Conservation (phyloP, 2,113 vertebrate species). For the Megalops atlanticus region DNA sequence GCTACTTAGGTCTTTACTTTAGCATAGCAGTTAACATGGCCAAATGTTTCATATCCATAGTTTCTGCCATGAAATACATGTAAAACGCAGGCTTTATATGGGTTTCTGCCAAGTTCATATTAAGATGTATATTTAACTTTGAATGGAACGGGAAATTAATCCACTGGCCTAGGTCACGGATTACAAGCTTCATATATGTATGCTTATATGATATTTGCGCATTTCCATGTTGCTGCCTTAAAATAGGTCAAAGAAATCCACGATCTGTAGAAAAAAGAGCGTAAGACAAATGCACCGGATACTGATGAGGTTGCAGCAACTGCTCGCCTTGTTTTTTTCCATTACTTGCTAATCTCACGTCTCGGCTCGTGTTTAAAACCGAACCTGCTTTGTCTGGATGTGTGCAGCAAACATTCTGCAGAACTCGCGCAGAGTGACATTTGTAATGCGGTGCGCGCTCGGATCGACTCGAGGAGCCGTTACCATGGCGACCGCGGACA, state of each 20-base stretch:
- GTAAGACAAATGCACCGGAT: not conserved
- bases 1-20: no score
- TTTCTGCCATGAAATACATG: not conserved
- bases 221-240: not conserved
- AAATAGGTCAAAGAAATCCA: not conserved
- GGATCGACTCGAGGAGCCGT: conserved; percentile 30
- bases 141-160: not conserved
- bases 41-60: not conserved
- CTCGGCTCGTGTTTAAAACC: not conserved
- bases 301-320: not conserved
- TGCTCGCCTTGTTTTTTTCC: not conserved
- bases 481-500: conserved; percentile 40
- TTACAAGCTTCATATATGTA: not conserved
- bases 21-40: no score
- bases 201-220: not conserved
- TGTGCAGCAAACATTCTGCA: conserved; percentile 8
- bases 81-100: not conserved
- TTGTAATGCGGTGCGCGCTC: conserved; percentile 35
- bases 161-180: not conserved
- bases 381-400: conserved; percentile 17
- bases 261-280: not conserved
- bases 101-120: no score
- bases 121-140: not conserved
- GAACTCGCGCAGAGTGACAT: conserved; percentile 20
- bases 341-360: conserved; percentile 11